Evolutionary conservation across 1,140 invertebrate genomes (phyloP), one percentile per base, ranked within the genome.

Genomic region (Nasonia giraulti): DNA sequence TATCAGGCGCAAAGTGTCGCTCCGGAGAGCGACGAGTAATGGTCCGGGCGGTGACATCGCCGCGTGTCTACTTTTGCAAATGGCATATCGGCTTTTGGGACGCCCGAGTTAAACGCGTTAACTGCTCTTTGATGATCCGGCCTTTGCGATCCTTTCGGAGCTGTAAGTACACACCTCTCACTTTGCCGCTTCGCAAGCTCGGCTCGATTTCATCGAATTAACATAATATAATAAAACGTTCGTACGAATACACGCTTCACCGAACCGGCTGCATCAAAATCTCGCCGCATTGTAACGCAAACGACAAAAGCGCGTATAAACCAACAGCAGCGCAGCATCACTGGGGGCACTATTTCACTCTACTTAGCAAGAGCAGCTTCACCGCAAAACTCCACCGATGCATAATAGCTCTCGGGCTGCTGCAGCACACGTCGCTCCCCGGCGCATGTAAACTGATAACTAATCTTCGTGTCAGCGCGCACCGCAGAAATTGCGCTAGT

Each of bases 371-470:
- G 23, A 17, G 68, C 23, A 71, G 31, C 68, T 17, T 27, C 31
- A 17, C 27, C 23, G 27, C 68, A 33, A 71, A 71, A 71, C 23
- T 71, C 20, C 68, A 33, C 23, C 27, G 68, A 31, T 27, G 68
- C 68, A 62, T n/a, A 62, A 62, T 62, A 62, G 55, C 55, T 62
- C 55, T 55, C 50, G 1, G 4, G 50, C 50, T 37, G 37, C 37
- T 7, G 40, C 40, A 44, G 55, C 55, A 62, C 55, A 62, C 55
- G 55, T 62, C 55, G 11, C 47, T 50, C 47, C 47, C 47, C 5
- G 66, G 86, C 69, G 47, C 82, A 83, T 86, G 87, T 85, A 86
- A 89, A 89, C 87, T 87, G 88, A 88, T 88, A 89, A 89, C 84
- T 89, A 89, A 88, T 88, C 85, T 89, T 62, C 31, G 37, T 74